phyloP scores from a whole-genome alignment of 2,113 vertebrate species.

The Urocolius indicus region DNA sequence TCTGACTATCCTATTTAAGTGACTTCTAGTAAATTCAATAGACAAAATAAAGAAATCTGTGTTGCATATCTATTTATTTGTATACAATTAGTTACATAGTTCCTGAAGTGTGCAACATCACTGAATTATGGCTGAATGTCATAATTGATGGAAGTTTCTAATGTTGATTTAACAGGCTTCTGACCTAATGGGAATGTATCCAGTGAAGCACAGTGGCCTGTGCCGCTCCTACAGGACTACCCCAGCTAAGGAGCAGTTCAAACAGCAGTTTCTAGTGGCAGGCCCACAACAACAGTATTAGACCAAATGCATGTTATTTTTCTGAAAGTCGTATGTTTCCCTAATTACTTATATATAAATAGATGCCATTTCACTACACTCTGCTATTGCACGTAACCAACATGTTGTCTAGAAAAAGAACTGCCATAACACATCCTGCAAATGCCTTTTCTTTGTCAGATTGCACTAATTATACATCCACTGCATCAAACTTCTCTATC shows the following conservation, averaged over 20 bases:
- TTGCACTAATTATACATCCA: background rate
- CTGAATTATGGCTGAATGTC: background rate
- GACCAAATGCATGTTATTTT: conserved; percentile 3
- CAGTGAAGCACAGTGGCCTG: background rate
- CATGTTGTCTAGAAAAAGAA: conserved; percentile 40
- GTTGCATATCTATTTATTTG: background rate
- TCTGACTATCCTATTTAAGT: background rate
- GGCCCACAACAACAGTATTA: background rate
- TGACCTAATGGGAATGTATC: background rate
- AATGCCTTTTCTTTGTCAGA: conserved; percentile 15
- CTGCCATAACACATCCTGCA: conserved; percentile 24
- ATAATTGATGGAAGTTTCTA: background rate
- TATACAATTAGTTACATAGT: background rate
- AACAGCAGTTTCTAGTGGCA: conserved; percentile 3
- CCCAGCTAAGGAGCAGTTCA: background rate
- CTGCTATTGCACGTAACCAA: background rate
- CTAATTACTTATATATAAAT: conserved; percentile 32
- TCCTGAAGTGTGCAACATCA: background rate
- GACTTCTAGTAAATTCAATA: background rate
- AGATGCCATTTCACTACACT: conserved; percentile 35
- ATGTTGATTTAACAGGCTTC: background rate
- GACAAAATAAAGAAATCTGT: background rate
- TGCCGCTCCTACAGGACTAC: background rate
- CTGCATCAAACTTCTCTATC: background rate
- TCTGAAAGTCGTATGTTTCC: background rate